Evolutionary conservation across 2,888 invertebrate genomes (phyloP), one percentile per base, ranked within the genome.

Genomic region (Drosophila cognata): DNA sequence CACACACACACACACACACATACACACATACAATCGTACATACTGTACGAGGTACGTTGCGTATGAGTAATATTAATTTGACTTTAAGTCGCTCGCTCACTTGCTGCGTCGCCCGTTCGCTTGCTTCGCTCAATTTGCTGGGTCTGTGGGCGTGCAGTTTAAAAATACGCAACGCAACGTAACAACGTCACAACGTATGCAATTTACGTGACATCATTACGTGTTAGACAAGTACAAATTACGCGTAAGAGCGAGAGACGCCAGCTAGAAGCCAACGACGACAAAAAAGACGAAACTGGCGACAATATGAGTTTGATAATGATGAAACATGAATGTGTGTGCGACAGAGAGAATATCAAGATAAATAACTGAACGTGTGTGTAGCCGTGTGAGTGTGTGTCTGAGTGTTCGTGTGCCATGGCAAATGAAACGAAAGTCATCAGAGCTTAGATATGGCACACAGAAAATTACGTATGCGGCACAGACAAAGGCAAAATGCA

Each of bases 181-280:
- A 77, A 82, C 77, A 76, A 82, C 82, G 76, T 78, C 82, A 77
- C 82, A 80, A 84, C 79, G 88, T 85, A 90, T 91, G 91, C 91
- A 91, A 90, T 91, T 90, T 90, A 91, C 90, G 91, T 90, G 91
- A 91, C 90, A 90, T 89, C 90, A 90, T 90, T 91, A 84, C 86
- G 86, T 88, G 86, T 89, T 81, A 90, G 90, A 90, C 90, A 90
- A 90, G 91, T 91, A 90, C 90, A 90, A 90, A 90, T 91, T 90
- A 91, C 91, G 84, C 77, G 76, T 46, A 63, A 76, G 73, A 71
- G 70, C 55, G 61, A 52, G 48, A 60, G 64, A 63, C 31, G 25
- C 52, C 16, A 43, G 36, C 58, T 28, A 8, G 46, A 46, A 16
- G 63, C 28, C 59, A 33, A 55, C 43, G n/a, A 58, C 62, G 65